Evolutionary conservation across 2,888 invertebrate species (phyloP).

Genomic region (Clepsis dumicolana): DNA sequence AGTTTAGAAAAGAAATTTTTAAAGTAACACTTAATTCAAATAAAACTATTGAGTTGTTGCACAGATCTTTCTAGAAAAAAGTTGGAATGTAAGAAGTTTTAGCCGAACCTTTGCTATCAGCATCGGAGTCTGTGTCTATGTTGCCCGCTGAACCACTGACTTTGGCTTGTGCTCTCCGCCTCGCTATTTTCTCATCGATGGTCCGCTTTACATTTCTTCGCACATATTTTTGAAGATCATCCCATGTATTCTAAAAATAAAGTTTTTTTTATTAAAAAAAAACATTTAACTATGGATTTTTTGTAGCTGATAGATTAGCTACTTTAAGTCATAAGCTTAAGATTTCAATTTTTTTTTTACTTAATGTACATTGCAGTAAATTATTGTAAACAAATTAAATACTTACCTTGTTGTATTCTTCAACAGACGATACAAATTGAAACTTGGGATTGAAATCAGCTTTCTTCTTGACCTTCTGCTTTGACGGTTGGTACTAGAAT

Average conservation of each 20-base stretch:
- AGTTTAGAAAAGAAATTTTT: neutral
- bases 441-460: constrained; percentile 94
- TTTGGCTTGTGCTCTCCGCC: constrained; percentile 78
- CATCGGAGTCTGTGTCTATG: constrained; percentile 83
- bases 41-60: too few relatives aligned
- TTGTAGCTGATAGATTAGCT: too few relatives aligned
- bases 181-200: constrained; percentile 93
- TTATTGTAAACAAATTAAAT: too few relatives aligned
- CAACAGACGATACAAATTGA: constrained; percentile 91
- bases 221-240: constrained; percentile 92
- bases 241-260: constrained; percentile 89
- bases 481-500: constrained; percentile 93
- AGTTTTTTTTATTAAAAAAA: too few relatives aligned
- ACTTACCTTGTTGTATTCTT: constrained; percentile 90
- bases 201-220: constrained; percentile 92
- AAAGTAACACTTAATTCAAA: too few relatives aligned
- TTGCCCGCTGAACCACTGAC: constrained; percentile 75
- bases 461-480: constrained; percentile 89
- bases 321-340: too few relatives aligned
- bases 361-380: too few relatives aligned
- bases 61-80: too few relatives aligned
- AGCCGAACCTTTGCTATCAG: constrained; percentile 74
- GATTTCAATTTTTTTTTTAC: too few relatives aligned
- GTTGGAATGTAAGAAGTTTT: neutral
- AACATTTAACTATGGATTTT: too few relatives aligned